Evolutionary conservation across 2,113 vertebrate genomes (phyloP).

Genomic region (Amphiprion percula): DNA sequence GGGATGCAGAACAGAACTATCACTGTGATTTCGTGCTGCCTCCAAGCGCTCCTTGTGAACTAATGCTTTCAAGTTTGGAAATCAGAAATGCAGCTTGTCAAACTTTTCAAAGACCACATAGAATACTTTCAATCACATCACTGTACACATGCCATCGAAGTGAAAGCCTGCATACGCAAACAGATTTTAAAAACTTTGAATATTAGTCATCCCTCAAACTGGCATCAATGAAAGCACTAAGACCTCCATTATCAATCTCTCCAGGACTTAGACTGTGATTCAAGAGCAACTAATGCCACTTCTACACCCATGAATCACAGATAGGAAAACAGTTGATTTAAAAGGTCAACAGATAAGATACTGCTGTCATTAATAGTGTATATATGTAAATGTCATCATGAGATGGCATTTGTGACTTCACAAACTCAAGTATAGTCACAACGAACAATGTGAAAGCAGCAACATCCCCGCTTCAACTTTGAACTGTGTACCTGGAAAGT

Average conservation of each 20-base stretch:
- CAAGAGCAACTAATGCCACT: no score
- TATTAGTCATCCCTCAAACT: no score
- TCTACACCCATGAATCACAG: neutral
- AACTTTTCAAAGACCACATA: neutral
- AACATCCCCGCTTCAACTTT: neutral
- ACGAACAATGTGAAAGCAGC: neutral
- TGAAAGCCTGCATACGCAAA: neutral
- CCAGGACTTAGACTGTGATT: no score
- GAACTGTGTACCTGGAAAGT: neutral
- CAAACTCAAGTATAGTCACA: neutral
- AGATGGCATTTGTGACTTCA: no score
- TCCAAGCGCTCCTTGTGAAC: conserved; percentile 16
- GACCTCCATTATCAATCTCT: no score
- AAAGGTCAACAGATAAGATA: neutral
- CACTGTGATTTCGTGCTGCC: conserved; percentile 16
- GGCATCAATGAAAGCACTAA: no score
- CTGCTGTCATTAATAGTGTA: neutral
- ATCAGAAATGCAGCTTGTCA: neutral
- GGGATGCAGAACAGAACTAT: neutral
- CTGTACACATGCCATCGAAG: neutral
- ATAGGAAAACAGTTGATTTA: neutral
- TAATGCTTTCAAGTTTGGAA: conserved; percentile 25
- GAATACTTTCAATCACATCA: neutral
- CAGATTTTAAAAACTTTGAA: no score
- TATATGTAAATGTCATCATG: no score